Evolutionary conservation across 1,140 invertebrate species (phyloP), one percentile per base, ranked within the genome.

Genomic region (Drosophila tristis): DNA sequence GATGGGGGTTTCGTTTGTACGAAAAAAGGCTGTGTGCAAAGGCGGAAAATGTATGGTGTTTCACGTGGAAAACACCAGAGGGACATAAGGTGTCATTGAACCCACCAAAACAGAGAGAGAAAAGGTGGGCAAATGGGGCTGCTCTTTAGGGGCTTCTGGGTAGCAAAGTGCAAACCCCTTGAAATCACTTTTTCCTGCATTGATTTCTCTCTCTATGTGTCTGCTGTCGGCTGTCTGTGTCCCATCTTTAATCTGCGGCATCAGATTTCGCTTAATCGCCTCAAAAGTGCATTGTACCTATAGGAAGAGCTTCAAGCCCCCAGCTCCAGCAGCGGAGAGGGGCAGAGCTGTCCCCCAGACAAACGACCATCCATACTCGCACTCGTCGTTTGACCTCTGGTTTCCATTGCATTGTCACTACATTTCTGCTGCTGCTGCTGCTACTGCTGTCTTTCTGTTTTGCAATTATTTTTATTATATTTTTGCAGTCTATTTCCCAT

Each of bases 391-490:
- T 86, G 81, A 86, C 81, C 81, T 86, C 81, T 86, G 64, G 70
- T 48, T 67, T 68, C 35, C 72, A 59, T 76, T 45, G 72, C 11
- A 13, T 59, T 68, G 74, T 76, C 71, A 56, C 51, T 48, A 45
- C 35, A 39, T 39, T 39, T 39, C 35, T 39, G 35, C 39, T 31
- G 58, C 31, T 45, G 35, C 13, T 16, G 44, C 20, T 31, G 43
- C 16, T 16, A 20, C 59, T 59, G 58, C 59, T 54, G 58, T 44
- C 44, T 72, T 68, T 80, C 84, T 68, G 64, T 85, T 85, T 67
- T 82, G 84, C 85, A 86, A 86, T 86, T 87, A 78, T 86, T 87
- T 86, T 82, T 89, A 84, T 85, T 84, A 85, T 76, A 80, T 81
- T 82, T 68, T 55, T 67, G 15, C 60, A 29, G 50, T 74, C 57